Evolutionary conservation across 2,113 vertebrate genomes (phyloP).

Genomic region (Dascyllus trimaculatus): DNA sequence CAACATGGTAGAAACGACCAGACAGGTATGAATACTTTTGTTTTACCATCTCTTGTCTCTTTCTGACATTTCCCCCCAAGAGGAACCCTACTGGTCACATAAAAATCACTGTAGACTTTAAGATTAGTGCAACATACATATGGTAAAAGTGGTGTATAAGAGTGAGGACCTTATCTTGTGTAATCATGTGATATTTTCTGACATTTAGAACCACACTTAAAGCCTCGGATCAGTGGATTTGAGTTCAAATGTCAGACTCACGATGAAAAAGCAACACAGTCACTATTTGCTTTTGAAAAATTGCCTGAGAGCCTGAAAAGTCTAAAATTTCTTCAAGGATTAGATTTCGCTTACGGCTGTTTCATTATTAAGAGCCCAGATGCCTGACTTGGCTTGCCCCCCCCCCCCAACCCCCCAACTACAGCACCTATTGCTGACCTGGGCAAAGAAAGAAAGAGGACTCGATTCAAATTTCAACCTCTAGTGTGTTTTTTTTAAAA

Average conservation of each 20-base stretch:
- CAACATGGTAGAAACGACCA: no score
- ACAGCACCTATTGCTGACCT: not conserved
- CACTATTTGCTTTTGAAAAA: constrained; percentile 6
- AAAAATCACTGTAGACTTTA: no score
- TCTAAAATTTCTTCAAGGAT: constrained; percentile 24
- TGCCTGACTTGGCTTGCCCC: constrained; percentile 18
- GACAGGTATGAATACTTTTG: no score
- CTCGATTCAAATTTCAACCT: not conserved
- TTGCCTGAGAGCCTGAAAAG: not conserved
- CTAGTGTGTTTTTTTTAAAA: not conserved
- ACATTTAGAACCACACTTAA: not conserved
- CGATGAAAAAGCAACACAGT: constrained; percentile 2
- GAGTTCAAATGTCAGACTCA: not conserved
- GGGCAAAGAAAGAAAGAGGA: not conserved
- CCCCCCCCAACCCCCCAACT: not conserved
- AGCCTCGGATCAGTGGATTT: constrained; percentile 5
- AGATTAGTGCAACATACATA: no score
- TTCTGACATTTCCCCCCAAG: no score
- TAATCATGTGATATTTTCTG: not conserved
- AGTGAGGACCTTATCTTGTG: not conserved
- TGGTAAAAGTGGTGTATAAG: no score
- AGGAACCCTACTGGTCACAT: no score
- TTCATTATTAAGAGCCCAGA: not conserved
- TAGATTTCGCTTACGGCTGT: constrained; percentile 21
- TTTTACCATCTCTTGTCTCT: no score